A percentile compares a stretch with the other conserved stretches of the same genome.
phyloP scores from a whole-genome alignment of 2,888 invertebrate genomes.

The Lingula anatina region DNA sequence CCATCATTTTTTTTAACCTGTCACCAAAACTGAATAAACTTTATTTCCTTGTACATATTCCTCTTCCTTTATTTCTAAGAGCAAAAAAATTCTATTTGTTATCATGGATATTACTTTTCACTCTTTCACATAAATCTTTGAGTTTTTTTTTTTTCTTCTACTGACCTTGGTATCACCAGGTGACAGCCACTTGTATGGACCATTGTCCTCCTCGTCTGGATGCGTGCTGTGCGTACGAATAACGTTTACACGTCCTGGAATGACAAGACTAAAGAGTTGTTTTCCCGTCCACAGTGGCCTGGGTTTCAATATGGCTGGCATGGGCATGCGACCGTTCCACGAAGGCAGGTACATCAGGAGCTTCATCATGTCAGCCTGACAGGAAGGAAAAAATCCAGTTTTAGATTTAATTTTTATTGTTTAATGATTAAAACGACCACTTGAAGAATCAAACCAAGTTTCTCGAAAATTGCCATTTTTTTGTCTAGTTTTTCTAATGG shows the following conservation, averaged over 20 bases:
- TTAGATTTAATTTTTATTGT: background rate
- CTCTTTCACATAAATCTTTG: too few species aligned
- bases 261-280: constrained; percentile 95
- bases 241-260: constrained; percentile 95
- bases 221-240: constrained; percentile 97
- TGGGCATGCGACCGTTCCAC: constrained; percentile 99
- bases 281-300: constrained; percentile 95
- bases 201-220: constrained; percentile 98
- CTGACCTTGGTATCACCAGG: constrained; percentile 93
- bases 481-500: too few species aligned
- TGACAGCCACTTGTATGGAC: constrained; percentile 98
- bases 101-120: too few species aligned
- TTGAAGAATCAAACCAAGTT: background rate
- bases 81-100: too few species aligned
- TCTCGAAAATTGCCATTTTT: too few species aligned
- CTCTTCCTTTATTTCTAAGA: too few species aligned
- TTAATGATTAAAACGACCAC: background rate
- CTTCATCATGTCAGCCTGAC: constrained; percentile 93
- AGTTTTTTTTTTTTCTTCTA: too few species aligned
- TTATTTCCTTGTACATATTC: too few species aligned
- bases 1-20: too few species aligned
- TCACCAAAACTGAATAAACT: too few species aligned
- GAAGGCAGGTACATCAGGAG: constrained; percentile 96
- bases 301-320: constrained; percentile 94
- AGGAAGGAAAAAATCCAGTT: background rate